Percentiles rank a stretch among this genome's conserved stretches.
Conservation (phyloP, 2,888 invertebrate genomes). For the Nipponacmea schrenckii region DNA sequence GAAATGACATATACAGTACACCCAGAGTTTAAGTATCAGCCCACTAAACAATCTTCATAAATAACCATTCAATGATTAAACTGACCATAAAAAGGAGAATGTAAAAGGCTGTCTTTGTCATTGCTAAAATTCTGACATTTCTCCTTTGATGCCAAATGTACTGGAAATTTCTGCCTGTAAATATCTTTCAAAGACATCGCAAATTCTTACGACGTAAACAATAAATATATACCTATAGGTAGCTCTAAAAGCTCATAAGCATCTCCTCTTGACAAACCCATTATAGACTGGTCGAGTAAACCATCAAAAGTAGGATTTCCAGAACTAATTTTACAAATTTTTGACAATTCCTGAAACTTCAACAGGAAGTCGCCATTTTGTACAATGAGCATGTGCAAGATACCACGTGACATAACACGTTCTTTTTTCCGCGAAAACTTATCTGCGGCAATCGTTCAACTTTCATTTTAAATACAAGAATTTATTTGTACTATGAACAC, state of each 20-base stretch:
- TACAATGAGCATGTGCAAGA: constrained; percentile 23
- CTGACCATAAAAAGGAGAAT: too few relatives aligned
- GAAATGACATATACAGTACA: too few relatives aligned
- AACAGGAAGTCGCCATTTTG: constrained; percentile 29
- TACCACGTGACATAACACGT: background rate
- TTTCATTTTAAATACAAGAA: too few relatives aligned
- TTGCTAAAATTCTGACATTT: background rate
- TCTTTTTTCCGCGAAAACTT: too few relatives aligned
- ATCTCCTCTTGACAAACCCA: constrained; percentile 55
- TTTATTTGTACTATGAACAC: too few relatives aligned
- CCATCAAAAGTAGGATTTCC: constrained; percentile 10
- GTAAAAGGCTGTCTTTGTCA: background rate
- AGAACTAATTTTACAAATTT: constrained; percentile 17
- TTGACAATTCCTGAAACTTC: constrained; percentile 21
- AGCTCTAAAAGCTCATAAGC: constrained; percentile 55
- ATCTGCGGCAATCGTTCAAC: too few relatives aligned
- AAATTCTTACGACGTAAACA: too few relatives aligned
- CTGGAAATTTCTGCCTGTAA: background rate
- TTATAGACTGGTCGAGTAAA: constrained; percentile 24
- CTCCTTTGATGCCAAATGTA: background rate
- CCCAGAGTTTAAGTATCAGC: too few relatives aligned
- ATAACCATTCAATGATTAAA: too few relatives aligned
- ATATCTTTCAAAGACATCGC: too few relatives aligned
- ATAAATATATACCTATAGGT: constrained; percentile 44
- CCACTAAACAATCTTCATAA: too few relatives aligned